Conservation (phyloP, 2,888 invertebrate species). For the Nephrotoma appendiculata region DNA sequence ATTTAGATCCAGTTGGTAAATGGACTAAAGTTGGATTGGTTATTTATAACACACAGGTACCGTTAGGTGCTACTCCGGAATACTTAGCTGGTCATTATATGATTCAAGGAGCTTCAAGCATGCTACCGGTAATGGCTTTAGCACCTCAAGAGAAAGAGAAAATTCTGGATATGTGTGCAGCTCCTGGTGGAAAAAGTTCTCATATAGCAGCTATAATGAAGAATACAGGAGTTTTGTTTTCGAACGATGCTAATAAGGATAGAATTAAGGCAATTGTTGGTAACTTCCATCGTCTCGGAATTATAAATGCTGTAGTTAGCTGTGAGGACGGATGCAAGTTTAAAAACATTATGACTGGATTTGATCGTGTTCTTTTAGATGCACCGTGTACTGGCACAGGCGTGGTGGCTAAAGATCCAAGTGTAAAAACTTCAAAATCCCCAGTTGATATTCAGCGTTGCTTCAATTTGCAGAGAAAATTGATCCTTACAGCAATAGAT, state of each 20-base stretch:
- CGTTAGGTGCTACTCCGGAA: slow-evolving; percentile 96
- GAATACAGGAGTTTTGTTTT: slow-evolving; percentile 90
- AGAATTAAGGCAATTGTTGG: slow-evolving; percentile 85
- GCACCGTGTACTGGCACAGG: slow-evolving; percentile 99
- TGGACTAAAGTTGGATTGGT: slow-evolving; percentile 98
- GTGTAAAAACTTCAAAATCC: slow-evolving; percentile 87
- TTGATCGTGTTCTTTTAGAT: slow-evolving; percentile 90
- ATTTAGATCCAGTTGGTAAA: slow-evolving; percentile 94
- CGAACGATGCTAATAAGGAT: slow-evolving; percentile 88
- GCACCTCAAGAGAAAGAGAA: slow-evolving; percentile 92
- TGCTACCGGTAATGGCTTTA: slow-evolving; percentile 94
- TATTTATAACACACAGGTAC: slow-evolving; percentile 90
- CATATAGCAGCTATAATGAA: slow-evolving; percentile 98
- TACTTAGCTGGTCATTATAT: slow-evolving; percentile 98
- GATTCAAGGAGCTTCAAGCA: slow-evolving; percentile 90
- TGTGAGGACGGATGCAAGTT: slow-evolving; percentile 82
- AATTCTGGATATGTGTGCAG: slow-evolving; percentile 93
- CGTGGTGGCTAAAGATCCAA: slow-evolving; percentile 92
- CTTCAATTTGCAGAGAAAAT: slow-evolving; percentile 80
- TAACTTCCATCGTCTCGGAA: slow-evolving; percentile 91
- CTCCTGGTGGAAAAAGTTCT: slow-evolving; percentile 97
- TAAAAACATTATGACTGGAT: slow-evolving; percentile 71
- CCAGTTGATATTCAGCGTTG: slow-evolving; percentile 81
- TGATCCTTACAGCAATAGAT: slow-evolving; percentile 93
- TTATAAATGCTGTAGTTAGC: slow-evolving; percentile 84